Base-by-base conservation (phyloP, 2,113 vertebrate species). In the Tamias sibiricus region DNA sequence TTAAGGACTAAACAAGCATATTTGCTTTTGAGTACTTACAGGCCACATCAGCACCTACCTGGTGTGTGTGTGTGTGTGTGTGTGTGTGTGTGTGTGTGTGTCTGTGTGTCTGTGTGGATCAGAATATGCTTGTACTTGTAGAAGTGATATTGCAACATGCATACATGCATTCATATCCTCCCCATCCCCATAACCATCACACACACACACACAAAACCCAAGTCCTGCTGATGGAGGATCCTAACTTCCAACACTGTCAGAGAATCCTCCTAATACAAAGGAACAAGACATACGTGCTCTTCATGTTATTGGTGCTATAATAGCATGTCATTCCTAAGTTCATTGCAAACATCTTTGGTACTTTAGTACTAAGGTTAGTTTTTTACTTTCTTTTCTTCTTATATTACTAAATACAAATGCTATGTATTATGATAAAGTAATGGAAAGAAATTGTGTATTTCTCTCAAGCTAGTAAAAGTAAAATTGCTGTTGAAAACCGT, bases 401-500 rank as follows among this genome's bases (percentile, higher is more conserved):
- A 6, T 84, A 44, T 95, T 81, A 84, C 68, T 88, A 82, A 91
- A 95, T 54, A 93, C 11, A 93, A 89, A 97, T 71, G 85, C 79
- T 76, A 88, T 86, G 77, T 54, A 59, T 84, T 76, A 14, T 93
- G 96, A 92, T 93, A 95, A 96, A 93, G 76, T 81, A 97, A 95
- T 94, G 68, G 75, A 94, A 95, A 97, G 84, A 96, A 93, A 94
- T 80, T 68, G 20, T 81, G 52, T 92, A 44, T 72, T 84, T 87
- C 47, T 90, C n/a, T 54, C 2, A 0, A 95, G 72, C 81, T 83
- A 69, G 79, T 87, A 94, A 77, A 96, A 92, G 54, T 77, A 94
- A 94, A 96, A 92, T 86, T 91, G 91, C 83, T 74, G 35, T 82
- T 88, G 94, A 91, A 97, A 97, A 94, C 64, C 89, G 97, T 95